Evolutionary conservation across 2,797 vertebrate species (phyloP).

Genomic region (Antrozous pallidus): DNA sequence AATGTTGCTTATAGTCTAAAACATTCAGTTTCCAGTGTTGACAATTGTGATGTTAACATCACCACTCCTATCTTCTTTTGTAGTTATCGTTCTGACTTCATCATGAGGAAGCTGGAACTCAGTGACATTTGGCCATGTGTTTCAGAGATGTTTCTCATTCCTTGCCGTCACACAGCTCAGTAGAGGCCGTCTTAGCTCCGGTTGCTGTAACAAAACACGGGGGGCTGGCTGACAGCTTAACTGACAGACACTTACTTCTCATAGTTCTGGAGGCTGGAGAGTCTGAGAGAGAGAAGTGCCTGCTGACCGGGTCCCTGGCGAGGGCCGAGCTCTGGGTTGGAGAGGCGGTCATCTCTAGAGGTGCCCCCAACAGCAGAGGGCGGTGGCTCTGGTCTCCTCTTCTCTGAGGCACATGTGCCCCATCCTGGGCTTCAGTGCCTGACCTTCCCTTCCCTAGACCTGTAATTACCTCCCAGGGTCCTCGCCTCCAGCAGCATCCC

Average conservation of each 20-base stretch:
- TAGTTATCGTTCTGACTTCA: background rate
- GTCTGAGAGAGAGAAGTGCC: too few relatives aligned
- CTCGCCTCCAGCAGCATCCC: background rate
- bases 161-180: background rate
- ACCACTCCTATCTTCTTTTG: background rate
- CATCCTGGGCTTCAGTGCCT: background rate
- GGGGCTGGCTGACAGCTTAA: too few relatives aligned
- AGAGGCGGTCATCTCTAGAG: background rate
- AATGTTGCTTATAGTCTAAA: background rate
- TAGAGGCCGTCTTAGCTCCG: background rate
- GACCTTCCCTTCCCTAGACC: background rate
- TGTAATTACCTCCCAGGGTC: background rate
- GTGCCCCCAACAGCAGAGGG: background rate
- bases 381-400: background rate
- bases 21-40: background rate
- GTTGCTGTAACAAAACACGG: background rate
- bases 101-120: background rate
- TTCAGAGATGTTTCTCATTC: background rate
- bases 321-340: background rate
- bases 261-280: background rate
- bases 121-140: background rate
- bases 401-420: background rate
- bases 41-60: background rate
- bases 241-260: background rate
- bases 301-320: background rate